These are phyloP conservation scores for Julus scanicus DNA, from an alignment of 2,888 invertebrate species.

Conservation along the genomic window DNA sequence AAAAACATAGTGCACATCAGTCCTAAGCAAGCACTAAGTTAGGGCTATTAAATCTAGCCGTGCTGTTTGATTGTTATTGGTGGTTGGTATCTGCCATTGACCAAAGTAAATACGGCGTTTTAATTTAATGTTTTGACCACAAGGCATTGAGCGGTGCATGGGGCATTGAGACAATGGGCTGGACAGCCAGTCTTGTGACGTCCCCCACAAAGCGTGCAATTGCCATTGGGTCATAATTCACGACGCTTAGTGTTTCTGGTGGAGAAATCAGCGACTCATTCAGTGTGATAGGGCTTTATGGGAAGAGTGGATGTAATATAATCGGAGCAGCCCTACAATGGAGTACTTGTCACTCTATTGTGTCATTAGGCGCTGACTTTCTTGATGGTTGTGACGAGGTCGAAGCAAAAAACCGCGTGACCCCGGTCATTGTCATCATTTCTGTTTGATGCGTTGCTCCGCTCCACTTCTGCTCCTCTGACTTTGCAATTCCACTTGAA, in stretches of 20 bases:
- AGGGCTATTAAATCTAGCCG: neutral
- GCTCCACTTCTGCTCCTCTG: constrained; percentile 48
- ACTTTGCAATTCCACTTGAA: constrained; percentile 52
- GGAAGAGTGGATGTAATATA: constrained; percentile 48
- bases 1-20: neutral
- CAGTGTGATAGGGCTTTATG: constrained; percentile 50
- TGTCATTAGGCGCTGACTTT: constrained; percentile 54
- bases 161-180: constrained; percentile 21
- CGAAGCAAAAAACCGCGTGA: constrained; percentile 13
- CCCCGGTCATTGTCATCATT: constrained; percentile 52
- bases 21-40: neutral
- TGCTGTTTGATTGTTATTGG: constrained; percentile 13
- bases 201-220: neutral
- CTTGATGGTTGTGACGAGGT: constrained; percentile 44
- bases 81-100: neutral
- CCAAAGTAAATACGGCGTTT: constrained; percentile 5
- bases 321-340: constrained; percentile 51
- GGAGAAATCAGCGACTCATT: constrained; percentile 52
- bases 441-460: constrained; percentile 50
- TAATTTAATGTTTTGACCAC: constrained; percentile 31
- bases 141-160: neutral
- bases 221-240: constrained; percentile 49
- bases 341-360: constrained; percentile 55
- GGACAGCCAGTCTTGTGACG: neutral
- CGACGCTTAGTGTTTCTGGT: constrained; percentile 48